phyloP scores from a whole-genome alignment of 2,113 vertebrate species.

The Tor tambroides region DNA sequence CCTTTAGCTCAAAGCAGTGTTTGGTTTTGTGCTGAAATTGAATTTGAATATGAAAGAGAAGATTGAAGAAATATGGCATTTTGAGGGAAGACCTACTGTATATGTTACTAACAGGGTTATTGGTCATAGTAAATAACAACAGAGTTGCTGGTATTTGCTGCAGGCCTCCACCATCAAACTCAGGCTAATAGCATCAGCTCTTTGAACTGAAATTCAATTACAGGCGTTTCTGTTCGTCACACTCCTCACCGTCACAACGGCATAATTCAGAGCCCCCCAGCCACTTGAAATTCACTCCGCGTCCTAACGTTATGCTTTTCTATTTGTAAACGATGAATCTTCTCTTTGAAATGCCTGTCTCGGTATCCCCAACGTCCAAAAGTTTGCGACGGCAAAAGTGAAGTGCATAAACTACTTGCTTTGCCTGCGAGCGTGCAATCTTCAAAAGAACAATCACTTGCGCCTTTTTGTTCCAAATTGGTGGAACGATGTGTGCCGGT shows the following conservation, averaged over 20 bases:
- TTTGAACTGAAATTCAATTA: constrained; percentile 65
- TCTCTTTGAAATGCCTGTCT: constrained; percentile 55
- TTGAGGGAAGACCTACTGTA: constrained; percentile 39
- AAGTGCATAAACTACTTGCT: constrained; percentile 30
- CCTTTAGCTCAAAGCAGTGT: constrained; percentile 19
- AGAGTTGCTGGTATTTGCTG: constrained; percentile 45
- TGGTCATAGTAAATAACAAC: constrained; percentile 53
- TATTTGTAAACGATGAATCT: constrained; percentile 52
- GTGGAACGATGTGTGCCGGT: constrained; percentile 19
- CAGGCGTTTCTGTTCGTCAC: constrained; percentile 47
- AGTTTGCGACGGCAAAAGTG: constrained; percentile 45
- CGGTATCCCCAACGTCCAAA: constrained; percentile 27
- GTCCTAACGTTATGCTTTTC: constrained; percentile 39
- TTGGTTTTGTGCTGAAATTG: constrained; percentile 41
- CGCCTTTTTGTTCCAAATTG: constrained; percentile 42
- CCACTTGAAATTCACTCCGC: constrained; percentile 14
- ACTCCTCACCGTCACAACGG: constrained; percentile 42
- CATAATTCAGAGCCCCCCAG: constrained; percentile 17
- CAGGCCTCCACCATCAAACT: constrained; percentile 21
- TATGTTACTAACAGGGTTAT: constrained; percentile 45
- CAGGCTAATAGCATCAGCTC: constrained; percentile 51
- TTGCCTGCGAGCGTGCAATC: constrained; percentile 49
- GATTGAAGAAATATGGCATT: constrained; percentile 40
- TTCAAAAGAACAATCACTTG: constrained; percentile 59
- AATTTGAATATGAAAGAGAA: constrained; percentile 51